Evolutionary conservation across 2,113 vertebrate genomes (phyloP).

Genomic region (Ploceus nigricollis): DNA sequence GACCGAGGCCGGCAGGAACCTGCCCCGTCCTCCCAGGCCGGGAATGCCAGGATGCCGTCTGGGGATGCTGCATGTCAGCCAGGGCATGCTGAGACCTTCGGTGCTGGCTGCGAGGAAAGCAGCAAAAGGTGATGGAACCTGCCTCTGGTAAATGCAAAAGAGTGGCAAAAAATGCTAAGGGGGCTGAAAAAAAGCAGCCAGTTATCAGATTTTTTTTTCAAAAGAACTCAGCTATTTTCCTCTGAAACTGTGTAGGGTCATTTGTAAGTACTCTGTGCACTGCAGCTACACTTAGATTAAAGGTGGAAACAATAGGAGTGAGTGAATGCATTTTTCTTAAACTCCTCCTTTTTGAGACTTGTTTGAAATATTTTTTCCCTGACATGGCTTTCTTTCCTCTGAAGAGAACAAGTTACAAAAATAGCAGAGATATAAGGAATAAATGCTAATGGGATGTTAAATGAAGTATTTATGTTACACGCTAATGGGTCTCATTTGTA

Average conservation of each 20-base stretch:
- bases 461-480: not conserved
- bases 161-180: not conserved
- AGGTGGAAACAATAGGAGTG: not conserved
- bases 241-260: not conserved
- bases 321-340: not conserved
- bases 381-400: not conserved
- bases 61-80: not conserved
- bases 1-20: not conserved
- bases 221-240: not conserved
- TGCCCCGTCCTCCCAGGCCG: not conserved
- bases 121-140: not conserved
- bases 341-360: not conserved
- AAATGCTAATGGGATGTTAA: not conserved
- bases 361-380: not conserved
- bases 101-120: not conserved
- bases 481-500: not conserved
- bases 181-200: not conserved
- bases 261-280: fast-evolving
- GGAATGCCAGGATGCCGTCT: not conserved
- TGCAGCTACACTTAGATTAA: not conserved
- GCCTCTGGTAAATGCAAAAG: not conserved
- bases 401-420: not conserved
- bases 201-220: not conserved
- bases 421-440: not conserved
- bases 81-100: not conserved